Evolutionary conservation across 64 coral and sea anemone genomes (phyloP), one percentile per base, ranked within the genome.

Genomic region (Montipora foliosa): DNA sequence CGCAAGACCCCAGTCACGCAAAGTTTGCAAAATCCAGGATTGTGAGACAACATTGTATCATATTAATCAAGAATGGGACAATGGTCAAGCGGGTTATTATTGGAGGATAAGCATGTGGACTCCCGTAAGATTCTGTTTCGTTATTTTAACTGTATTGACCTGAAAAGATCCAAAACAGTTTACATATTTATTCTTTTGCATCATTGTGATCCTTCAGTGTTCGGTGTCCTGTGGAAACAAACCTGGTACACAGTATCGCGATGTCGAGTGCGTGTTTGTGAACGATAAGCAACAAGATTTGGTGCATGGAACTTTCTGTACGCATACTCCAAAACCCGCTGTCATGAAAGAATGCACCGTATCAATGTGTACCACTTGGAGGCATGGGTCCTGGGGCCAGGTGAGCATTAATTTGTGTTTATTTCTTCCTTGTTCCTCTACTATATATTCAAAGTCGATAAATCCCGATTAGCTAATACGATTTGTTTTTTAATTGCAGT

Each of bases 341-440:
- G 46, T 59, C 11, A 60, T 62, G 59, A 2, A 78, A 7, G 20
- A 55, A n/a, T 93, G 92, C 68, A 10, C 5, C 12, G 68, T 93
- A 3, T 52, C 74, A 79, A 16, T 84, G 44, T 93, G 92, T 16
- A 93, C 92, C 6, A 88, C 75, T 15, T 93, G 92, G 92, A 93
- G 78, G 46, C 84, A 88, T 47, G 92, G 92, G 24, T 47, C 75
- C 44, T 93, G 92, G 92, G 92, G 92, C 17, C 47, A 47, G 68
- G 92, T 93, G 80, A 88, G 92, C 10, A 9, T 64, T 19, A 52
- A 37, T 37, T 9, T 47, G 52, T 55, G 10, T 55, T 55, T 55
- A 5, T 55, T 55, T 55, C 52, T 55, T 55, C 52, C 52, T 55
- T 55, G 10, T 55, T 55, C 52, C 52, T 55, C 37, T 37, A 37